Base-by-base conservation (phyloP, 1,140 invertebrate genomes). In the Aporrectodea caliginosa region DNA sequence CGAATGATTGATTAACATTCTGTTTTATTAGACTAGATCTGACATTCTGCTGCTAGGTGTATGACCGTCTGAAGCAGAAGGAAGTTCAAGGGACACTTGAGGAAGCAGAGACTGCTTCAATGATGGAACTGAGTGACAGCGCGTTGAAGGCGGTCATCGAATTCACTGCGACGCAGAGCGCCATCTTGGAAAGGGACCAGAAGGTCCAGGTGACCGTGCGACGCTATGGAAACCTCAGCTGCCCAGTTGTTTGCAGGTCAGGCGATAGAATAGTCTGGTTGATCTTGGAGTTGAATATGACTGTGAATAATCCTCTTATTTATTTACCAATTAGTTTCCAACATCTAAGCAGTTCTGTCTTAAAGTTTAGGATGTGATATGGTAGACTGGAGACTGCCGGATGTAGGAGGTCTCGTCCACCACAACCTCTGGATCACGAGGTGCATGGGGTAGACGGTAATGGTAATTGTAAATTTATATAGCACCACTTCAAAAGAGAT, bases 121-220 rank as follows among this genome's bases (percentile, higher is more conserved):
- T 84, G 22, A 72, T 75, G 1, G 86, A 82, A 34, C 43, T 83
- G 77, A 80, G 73, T 31, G 73, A 84, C 1, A 84, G 81, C 29
- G 84, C 85, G 1, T 84, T 87, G 16, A 89, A 88, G 79, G 85
- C 91, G 0, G 85, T 92, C 27, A 81, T 92, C 12, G 91, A 92
- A 85, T 92, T 92, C 84, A 87, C 90, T 35, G 87, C 91, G 1
- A 88, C 90, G 0, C 88, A 89, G 0, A 88, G 88, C 70, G 90
- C 91, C 14, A 90, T 92, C 0, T 80, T 90, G 81, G 91, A 92
- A 85, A 91, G 90, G 82, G 90, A 91, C 80, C 90, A 90, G 27
- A 89, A 88, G 69, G 91, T 91, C 78, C 81, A 86, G 35, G 85
- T 92, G 0, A 88, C 86, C 1, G 85, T 92, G 16, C 87, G 88